phyloP scores from a whole-genome alignment of 1,140 invertebrate species.

The Drosophila elegans region DNA sequence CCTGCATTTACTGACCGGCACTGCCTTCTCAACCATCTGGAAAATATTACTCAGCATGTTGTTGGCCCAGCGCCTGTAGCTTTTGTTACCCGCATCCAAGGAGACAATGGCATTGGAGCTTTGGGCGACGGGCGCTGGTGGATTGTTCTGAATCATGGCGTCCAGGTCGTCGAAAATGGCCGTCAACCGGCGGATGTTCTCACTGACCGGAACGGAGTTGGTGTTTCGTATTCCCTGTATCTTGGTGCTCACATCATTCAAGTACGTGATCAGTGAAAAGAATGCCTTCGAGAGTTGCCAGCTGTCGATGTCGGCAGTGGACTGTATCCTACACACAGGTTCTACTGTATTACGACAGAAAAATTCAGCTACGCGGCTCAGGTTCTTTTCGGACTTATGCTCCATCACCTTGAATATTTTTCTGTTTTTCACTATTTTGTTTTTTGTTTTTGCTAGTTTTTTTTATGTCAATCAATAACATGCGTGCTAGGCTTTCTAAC shows the following conservation, averaged over 20 bases:
- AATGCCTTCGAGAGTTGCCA: conserved; percentile 48
- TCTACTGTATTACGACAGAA: conserved; percentile 8
- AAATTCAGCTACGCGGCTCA: conserved; percentile 3
- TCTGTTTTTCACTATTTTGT: too few species aligned
- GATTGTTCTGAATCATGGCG: conserved; percentile 9
- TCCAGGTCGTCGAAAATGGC: conserved; percentile 50
- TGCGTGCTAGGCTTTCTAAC: too few species aligned
- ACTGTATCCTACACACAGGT: conserved; percentile 1
- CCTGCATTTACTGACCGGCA: conserved; percentile 37
- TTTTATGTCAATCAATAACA: background rate
- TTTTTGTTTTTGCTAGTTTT: background rate
- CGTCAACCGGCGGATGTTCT: conserved; percentile 21
- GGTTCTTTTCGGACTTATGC: background rate
- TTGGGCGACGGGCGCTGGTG: background rate
- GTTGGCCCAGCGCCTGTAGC: conserved; percentile 43
- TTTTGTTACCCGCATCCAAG: background rate
- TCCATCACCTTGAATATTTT: background rate
- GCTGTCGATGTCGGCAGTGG: conserved; percentile 13
- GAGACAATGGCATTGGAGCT: background rate
- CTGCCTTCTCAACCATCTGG: conserved; percentile 35
- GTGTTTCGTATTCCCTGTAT: conserved; percentile 46
- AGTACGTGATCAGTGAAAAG: conserved; percentile 35
- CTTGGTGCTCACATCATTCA: conserved; percentile 35
- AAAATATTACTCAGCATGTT: conserved; percentile 49
- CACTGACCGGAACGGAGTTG: conserved; percentile 32